Evolutionary conservation across 2,113 vertebrate species (phyloP), one percentile per base, ranked within the genome.

Genomic region (Tragelaphus strepsiceros): DNA sequence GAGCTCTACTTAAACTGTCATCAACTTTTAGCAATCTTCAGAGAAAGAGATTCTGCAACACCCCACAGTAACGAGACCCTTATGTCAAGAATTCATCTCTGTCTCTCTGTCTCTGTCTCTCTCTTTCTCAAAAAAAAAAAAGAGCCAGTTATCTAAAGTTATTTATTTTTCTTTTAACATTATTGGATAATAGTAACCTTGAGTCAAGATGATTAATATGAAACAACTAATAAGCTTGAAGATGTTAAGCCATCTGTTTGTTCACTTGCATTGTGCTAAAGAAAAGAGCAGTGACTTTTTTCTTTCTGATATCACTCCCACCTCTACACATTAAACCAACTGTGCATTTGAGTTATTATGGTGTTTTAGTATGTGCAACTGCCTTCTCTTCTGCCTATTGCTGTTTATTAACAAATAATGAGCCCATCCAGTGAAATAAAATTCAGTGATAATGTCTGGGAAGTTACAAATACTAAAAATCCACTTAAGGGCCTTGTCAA

Each of bases 11-110:
- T 96, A 95, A 98, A 95, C 88, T 98, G 91, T 97, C 97, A 98
- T 98, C 89, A 94, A 56, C 94, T 94, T 96, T 98, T 97, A 97
- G 97, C 92, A 94, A 26, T 96, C 97, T 98, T 98, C 97, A 98
- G 97, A 98, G 95, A 97, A 94, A 80, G 62, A 88, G 61, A n/a
- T 93, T 64, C 71, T 80, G 88, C 16, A 61, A 30, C 17, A 91
- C 28, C 78, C 39, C 62, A 56, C 32, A 90, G 46, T 88, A 90
- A 74, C 91, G 46, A 96, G 67, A 88, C 6, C n/a, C 58, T 82
- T 56, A 83, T 88, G 93, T 94, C 88, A 94, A 94, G 78, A 98
- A 97, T 91, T 84, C 53, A 94, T 64, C 59, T 51, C 22, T 46
- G 43, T 71, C 15, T 39, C 26, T 39, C 11, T 71, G 4, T 39